Percentiles rank a stretch among this genome's conserved stretches.
These are phyloP conservation scores for Nyctibius grandis DNA, from an alignment of 2,797 vertebrate species.

Conservation along the genomic window DNA sequence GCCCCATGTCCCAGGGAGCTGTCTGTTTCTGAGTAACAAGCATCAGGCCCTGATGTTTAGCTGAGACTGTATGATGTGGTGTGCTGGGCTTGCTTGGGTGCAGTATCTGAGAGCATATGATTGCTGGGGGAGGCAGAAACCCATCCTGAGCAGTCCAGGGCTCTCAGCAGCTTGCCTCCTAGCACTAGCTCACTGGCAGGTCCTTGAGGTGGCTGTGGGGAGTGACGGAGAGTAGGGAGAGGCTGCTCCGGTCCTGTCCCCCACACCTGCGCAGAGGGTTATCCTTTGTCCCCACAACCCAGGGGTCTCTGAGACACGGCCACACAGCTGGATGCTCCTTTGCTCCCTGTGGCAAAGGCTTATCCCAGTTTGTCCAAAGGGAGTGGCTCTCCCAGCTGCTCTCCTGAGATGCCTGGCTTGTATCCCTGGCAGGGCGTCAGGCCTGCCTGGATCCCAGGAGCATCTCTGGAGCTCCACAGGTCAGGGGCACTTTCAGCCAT, in stretches of 20 bases:
- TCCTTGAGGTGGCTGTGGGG: neutral
- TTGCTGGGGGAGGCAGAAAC: neutral
- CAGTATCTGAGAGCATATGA: neutral
- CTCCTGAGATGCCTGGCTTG: neutral
- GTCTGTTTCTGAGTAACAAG: neutral
- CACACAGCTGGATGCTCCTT: neutral
- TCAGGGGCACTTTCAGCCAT: constrained; percentile 4
- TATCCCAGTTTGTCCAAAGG: neutral
- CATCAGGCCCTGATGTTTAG: neutral
- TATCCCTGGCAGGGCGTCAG: neutral
- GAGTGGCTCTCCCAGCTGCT: neutral
- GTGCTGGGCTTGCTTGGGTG: neutral
- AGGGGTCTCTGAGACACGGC: neutral
- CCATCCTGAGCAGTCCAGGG: neutral
- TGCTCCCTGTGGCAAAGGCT: neutral
- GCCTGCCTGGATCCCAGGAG: neutral
- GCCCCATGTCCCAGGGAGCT: neutral
- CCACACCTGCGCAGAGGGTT: neutral
- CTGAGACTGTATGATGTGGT: neutral
- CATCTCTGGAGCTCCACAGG: neutral
- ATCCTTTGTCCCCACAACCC: neutral
- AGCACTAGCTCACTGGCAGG: neutral
- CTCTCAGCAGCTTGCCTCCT: neutral
- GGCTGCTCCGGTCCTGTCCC: neutral
- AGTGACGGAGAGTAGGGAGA: neutral